phyloP scores from a whole-genome alignment of 1,140 invertebrate species.

The Saccostrea glomerata region DNA sequence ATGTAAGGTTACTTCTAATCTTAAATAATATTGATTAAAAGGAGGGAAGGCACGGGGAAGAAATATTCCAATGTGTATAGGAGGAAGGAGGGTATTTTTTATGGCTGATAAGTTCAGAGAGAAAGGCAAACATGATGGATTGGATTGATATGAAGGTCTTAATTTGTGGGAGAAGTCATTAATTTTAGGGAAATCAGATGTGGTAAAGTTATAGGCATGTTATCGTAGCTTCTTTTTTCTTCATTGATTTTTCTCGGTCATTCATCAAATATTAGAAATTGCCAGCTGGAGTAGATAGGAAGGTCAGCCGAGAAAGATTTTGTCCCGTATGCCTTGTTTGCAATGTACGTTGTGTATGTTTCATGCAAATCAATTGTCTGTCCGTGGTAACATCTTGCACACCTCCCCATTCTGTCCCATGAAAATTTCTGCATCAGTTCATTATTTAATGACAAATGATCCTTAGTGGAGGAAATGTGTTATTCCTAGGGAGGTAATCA shows the following conservation, averaged over 20 bases:
- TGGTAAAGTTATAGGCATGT: conserved; percentile 3
- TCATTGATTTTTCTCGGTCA: background rate
- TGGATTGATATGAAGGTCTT: conserved; percentile 21
- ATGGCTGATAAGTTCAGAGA: conserved; percentile 24
- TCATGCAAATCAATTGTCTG: conserved; percentile 5
- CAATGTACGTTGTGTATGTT: background rate
- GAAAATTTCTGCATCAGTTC: background rate
- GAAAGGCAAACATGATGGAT: conserved; percentile 11
- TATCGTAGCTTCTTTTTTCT: conserved; percentile 9
- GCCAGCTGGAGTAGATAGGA: background rate
- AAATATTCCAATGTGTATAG: background rate
- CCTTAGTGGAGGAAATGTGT: conserved; percentile 13
- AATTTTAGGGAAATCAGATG: conserved; percentile 15
- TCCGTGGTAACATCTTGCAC: background rate
- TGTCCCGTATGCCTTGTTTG: background rate
- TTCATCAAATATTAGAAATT: conserved; percentile 27
- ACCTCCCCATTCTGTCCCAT: background rate
- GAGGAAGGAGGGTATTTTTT: background rate
- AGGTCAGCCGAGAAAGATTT: background rate
- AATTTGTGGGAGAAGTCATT: conserved; percentile 2
- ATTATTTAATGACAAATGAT: conserved; percentile 27
- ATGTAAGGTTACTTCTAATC: background rate
- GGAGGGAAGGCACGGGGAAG: background rate
- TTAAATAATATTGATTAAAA: background rate
- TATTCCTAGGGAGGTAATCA: background rate